Evolutionary conservation across 2,888 invertebrate species (phyloP).

Genomic region (Drosophila multiciliata): DNA sequence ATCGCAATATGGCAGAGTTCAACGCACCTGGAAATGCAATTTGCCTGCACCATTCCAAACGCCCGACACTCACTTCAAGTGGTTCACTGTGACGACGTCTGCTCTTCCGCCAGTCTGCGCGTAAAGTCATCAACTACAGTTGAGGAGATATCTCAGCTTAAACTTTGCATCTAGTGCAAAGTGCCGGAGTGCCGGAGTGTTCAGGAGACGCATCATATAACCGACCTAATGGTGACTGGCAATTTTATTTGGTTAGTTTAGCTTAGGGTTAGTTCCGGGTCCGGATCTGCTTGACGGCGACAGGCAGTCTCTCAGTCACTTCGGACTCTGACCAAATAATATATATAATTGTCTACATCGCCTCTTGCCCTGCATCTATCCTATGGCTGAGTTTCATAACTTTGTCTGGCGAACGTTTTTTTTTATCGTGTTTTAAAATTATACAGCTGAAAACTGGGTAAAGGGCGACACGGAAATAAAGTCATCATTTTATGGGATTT

Average conservation of each 20-base stretch:
- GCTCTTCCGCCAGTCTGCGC: constrained; percentile 2
- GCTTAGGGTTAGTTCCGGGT: constrained; percentile 25
- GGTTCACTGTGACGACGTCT: constrained; percentile 38
- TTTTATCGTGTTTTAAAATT: constrained; percentile 26
- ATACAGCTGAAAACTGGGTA: constrained; percentile 57
- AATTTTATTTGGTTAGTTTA: constrained; percentile 32
- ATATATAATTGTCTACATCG: constrained; percentile 38
- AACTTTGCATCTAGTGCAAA: constrained; percentile 41
- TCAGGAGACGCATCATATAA: constrained; percentile 23
- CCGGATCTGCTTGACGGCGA: constrained; percentile 23
- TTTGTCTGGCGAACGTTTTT: constrained; percentile 20
- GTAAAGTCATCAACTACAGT: constrained; percentile 30
- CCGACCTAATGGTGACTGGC: constrained; percentile 35
- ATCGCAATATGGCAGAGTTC: constrained; percentile 45
- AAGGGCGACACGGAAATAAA: constrained; percentile 60
- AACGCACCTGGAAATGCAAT: constrained; percentile 73
- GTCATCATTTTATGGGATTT: constrained; percentile 12
- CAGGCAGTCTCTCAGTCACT: constrained; percentile 42
- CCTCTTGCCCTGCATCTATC: constrained; percentile 9
- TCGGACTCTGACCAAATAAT: constrained; percentile 52
- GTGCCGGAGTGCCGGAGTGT: constrained; percentile 10
- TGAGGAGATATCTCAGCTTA: constrained; percentile 12
- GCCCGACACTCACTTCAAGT: constrained; percentile 31
- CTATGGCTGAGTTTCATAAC: constrained; percentile 2
- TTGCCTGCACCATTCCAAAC: constrained; percentile 40